phyloP scores from a whole-genome alignment of 2,797 vertebrate genomes.

The Danio kyathit region DNA sequence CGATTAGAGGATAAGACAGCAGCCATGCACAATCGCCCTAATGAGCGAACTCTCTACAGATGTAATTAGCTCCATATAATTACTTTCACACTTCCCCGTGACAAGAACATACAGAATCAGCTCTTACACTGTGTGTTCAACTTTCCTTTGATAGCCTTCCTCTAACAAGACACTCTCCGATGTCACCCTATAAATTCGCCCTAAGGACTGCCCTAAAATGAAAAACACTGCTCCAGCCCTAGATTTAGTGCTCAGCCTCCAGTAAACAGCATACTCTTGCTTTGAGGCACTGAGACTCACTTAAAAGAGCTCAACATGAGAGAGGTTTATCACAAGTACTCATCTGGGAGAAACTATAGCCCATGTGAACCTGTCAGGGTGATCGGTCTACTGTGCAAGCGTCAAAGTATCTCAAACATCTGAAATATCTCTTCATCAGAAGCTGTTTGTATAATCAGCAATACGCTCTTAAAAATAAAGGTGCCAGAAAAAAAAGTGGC shows the following conservation, averaged over 20 bases:
- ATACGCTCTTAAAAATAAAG: not conserved
- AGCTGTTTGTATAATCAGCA: not conserved
- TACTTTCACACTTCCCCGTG: constrained; percentile 51
- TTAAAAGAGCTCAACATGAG: constrained; percentile 32
- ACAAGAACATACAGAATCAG: constrained; percentile 31
- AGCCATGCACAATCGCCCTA: constrained; percentile 43
- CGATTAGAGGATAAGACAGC: constrained; percentile 33
- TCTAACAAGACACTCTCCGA: constrained; percentile 27
- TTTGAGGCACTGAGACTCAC: constrained; percentile 22
- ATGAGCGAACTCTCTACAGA: constrained; percentile 45
- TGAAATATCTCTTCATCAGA: not conserved
- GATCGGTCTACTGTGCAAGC: constrained; percentile 4
- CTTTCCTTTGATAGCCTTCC: constrained; percentile 45
- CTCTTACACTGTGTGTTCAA: constrained; percentile 16
- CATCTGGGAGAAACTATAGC: constrained; percentile 28
- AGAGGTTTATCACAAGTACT: constrained; percentile 9
- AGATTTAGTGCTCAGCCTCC: constrained; percentile 31
- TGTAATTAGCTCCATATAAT: constrained; percentile 57
- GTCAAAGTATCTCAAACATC: not conserved
- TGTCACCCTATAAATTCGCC: constrained; percentile 43
- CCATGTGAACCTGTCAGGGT: constrained; percentile 10
- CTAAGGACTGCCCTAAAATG: constrained; percentile 42
- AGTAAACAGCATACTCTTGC: constrained; percentile 17
- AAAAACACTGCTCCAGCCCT: constrained; percentile 27
- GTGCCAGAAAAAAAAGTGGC: too few relatives aligned